Evolutionary conservation across 2,888 invertebrate species (phyloP), one percentile per base, ranked within the genome.

Genomic region (Nomada goodeniana): DNA sequence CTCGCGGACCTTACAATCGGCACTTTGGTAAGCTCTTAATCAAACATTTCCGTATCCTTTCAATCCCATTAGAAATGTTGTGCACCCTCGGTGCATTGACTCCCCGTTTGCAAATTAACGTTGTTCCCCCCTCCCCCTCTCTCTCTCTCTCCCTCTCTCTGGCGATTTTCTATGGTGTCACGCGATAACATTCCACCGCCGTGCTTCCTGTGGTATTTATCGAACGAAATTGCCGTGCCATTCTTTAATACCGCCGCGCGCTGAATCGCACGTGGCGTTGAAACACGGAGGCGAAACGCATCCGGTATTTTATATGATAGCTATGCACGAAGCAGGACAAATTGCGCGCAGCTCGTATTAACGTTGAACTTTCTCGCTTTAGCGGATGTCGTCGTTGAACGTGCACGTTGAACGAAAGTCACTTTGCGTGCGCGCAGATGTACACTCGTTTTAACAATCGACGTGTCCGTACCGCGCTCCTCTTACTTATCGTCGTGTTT

Each of bases 241-340:
- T 67, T 59, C 36, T 42, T 50, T 50, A 60, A 60, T 53, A 15
- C 78, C 18, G 23, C 15, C 11, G 18, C 47, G 20, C 53, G 65
- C 71, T 65, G 52, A 60, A 64, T 79, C 60, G 60, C 80, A 80
- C 80, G 80, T 80, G 80, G 80, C n/a, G 65, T 47, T 79, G 79
- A 65, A 70, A 70, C 64, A 79, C 71, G 53, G 60, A 65, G 71
- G 71, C 71, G 79, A 69, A 60, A 18, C 15, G 7, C 72, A 57
- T 80, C 80, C 80, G 80, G 80, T 53, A 23, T 63, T 23, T 57
- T 63, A 52, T 11, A 26, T 80, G 72, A 80, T 80, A 72, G 80
- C 44, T 9, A 2, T 36, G 36, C 36, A 36, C 55, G 65, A 80
- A 68, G 61, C 72, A 50, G 78, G 71, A 36, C 55, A 67, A 57